These are phyloP conservation scores for Atrina japonica DNA, from an alignment of 2,888 invertebrate genomes.

Conservation along the genomic window DNA sequence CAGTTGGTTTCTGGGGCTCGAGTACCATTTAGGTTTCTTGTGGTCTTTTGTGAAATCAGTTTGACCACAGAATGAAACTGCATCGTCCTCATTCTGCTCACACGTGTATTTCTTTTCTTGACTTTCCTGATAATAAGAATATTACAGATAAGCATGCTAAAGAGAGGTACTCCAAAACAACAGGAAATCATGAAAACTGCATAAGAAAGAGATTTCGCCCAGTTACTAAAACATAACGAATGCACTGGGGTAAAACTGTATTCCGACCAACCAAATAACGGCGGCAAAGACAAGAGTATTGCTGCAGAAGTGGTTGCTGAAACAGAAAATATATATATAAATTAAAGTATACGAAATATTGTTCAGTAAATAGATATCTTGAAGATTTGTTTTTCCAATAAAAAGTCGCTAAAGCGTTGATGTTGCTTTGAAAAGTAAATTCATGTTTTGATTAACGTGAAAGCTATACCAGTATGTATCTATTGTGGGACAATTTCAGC, in stretches of 20 bases:
- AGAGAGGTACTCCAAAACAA: constrained; percentile 73
- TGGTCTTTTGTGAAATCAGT: background rate
- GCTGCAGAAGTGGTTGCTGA: constrained; percentile 69
- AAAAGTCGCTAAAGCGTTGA: no score
- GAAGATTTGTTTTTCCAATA: no score
- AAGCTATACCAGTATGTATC: no score
- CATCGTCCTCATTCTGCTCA: background rate
- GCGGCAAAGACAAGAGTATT: constrained; percentile 62
- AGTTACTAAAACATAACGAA: constrained; percentile 74
- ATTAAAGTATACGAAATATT: no score
- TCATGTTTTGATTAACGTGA: no score
- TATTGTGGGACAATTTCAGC: no score
- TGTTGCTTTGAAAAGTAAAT: no score
- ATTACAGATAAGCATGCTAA: constrained; percentile 72
- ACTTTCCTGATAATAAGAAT: constrained; percentile 60
- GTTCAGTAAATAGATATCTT: no score
- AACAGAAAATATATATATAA: constrained; percentile 32
- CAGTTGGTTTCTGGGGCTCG: no score
- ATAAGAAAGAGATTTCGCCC: constrained; percentile 67
- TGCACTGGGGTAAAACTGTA: constrained; percentile 67
- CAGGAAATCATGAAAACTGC: constrained; percentile 73
- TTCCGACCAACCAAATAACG: constrained; percentile 71
- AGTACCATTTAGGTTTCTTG: no score
- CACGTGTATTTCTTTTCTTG: constrained; percentile 44
- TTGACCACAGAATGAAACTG: constrained; percentile 9